Percentiles rank a stretch among this genome's conserved stretches.
Conservation (phyloP, 2,888 invertebrate genomes). For the Plagodis dolabraria region DNA sequence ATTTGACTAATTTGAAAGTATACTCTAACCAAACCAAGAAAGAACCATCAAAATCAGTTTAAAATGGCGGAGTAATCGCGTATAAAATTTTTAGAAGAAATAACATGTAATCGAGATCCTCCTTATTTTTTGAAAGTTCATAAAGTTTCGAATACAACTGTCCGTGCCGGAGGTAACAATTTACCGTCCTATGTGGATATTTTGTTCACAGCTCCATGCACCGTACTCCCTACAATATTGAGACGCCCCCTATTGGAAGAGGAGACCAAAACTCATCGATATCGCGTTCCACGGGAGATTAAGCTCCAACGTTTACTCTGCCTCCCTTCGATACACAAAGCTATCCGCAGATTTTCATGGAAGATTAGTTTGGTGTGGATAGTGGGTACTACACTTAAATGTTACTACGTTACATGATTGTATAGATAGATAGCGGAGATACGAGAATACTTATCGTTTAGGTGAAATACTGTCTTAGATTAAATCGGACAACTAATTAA, state of each 20-base stretch:
- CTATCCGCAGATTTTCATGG: conserved; percentile 55
- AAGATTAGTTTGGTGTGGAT: conserved; percentile 44
- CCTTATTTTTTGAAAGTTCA: too few species aligned
- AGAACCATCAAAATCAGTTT: too few species aligned
- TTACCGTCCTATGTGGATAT: conserved; percentile 70
- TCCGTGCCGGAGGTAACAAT: conserved; percentile 41
- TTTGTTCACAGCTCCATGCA: conserved; percentile 54
- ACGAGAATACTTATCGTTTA: conserved; percentile 2
- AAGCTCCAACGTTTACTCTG: conserved; percentile 59
- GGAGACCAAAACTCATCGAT: conserved; percentile 63
- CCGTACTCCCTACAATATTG: conserved; percentile 45
- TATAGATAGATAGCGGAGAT: not conserved
- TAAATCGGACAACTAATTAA: not conserved
- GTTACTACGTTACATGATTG: not conserved
- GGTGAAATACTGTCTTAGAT: not conserved
- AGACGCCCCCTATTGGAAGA: conserved; percentile 15
- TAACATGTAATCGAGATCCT: too few species aligned
- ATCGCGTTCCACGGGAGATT: conserved; percentile 70
- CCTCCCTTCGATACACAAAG: conserved; percentile 31
- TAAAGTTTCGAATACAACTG: too few species aligned
- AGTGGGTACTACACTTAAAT: conserved; percentile 12
- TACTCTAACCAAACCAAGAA: too few species aligned
- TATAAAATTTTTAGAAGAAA: too few species aligned
- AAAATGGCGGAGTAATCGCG: too few species aligned
- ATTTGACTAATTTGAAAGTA: too few species aligned